A percentile compares a stretch with the other conserved stretches of the same genome.
These are phyloP conservation scores for Lasioglossum figueresi DNA, from an alignment of 2,888 invertebrate genomes.

Conservation along the genomic window DNA sequence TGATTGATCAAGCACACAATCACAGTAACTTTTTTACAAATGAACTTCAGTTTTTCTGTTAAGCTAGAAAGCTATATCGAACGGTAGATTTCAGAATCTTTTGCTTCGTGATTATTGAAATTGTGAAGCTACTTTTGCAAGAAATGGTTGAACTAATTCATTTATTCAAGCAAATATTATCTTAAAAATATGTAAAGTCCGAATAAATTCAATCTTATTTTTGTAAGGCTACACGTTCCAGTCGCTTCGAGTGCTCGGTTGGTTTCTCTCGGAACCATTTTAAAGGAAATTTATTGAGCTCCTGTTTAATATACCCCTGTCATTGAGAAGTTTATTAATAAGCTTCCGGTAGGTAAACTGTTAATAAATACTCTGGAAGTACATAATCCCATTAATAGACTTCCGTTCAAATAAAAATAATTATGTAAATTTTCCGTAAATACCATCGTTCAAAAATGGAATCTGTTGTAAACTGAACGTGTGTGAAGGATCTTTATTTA, in stretches of 20 bases:
- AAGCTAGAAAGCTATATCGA: too few relatives aligned
- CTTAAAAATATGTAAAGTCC: too few relatives aligned
- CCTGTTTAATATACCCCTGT: background rate
- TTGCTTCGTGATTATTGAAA: too few relatives aligned
- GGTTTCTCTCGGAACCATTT: background rate
- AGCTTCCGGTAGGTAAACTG: constrained; percentile 2
- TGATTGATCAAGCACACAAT: too few relatives aligned
- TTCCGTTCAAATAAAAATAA: constrained; percentile 4
- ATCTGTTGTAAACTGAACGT: background rate
- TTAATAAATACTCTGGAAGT: background rate
- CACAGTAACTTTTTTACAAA: too few relatives aligned
- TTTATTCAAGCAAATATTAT: too few relatives aligned
- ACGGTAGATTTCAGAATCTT: too few relatives aligned
- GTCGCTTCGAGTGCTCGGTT: background rate
- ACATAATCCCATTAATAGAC: background rate
- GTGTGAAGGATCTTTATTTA: background rate
- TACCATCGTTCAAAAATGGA: background rate
- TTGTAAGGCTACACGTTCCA: background rate
- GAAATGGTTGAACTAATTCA: too few relatives aligned
- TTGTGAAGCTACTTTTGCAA: too few relatives aligned
- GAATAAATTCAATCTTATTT: background rate
- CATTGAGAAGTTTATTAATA: background rate
- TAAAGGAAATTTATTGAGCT: background rate
- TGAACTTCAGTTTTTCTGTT: too few relatives aligned
- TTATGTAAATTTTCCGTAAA: background rate